Percentiles rank a stretch among this genome's conserved stretches.
Conservation (phyloP, 2,888 invertebrate species). For the Yponomeuta plumbellus region DNA sequence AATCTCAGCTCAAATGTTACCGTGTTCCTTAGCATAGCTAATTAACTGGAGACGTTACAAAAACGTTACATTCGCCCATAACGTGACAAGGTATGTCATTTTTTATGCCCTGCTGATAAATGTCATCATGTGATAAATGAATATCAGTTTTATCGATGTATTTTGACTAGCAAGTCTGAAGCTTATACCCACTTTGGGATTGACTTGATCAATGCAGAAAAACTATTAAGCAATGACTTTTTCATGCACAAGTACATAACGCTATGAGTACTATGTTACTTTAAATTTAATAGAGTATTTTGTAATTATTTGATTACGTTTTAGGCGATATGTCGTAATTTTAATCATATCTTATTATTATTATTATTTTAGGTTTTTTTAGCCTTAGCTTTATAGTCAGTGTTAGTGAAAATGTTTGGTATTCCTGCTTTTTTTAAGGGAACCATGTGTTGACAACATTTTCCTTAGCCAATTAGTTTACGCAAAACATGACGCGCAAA, state of each 20-base stretch:
- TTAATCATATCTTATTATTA: background rate
- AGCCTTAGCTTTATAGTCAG: background rate
- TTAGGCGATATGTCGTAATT: slow-evolving; percentile 1
- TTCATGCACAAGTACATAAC: background rate
- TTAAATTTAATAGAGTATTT: slow-evolving; percentile 1
- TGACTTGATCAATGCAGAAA: background rate
- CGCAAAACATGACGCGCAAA: background rate
- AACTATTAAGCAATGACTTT: background rate
- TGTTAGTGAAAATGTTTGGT: background rate
- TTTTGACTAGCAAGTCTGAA: no score
- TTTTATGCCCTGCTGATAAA: background rate
- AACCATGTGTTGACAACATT: background rate
- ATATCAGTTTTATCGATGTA: background rate
- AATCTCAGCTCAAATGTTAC: no score
- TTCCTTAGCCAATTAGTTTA: background rate
- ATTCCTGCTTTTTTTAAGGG: background rate
- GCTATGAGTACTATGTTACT: background rate
- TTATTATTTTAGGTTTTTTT: background rate
- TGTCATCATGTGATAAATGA: background rate
- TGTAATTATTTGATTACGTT: background rate
- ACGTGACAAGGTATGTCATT: background rate
- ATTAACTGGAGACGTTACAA: no score
- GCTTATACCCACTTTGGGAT: background rate
- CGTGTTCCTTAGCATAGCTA: no score
- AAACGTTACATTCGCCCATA: no score